A percentile compares a stretch with the other conserved stretches of the same genome.
phyloP scores from a whole-genome alignment of 2,797 vertebrate species.

The Myripristis murdjan region DNA sequence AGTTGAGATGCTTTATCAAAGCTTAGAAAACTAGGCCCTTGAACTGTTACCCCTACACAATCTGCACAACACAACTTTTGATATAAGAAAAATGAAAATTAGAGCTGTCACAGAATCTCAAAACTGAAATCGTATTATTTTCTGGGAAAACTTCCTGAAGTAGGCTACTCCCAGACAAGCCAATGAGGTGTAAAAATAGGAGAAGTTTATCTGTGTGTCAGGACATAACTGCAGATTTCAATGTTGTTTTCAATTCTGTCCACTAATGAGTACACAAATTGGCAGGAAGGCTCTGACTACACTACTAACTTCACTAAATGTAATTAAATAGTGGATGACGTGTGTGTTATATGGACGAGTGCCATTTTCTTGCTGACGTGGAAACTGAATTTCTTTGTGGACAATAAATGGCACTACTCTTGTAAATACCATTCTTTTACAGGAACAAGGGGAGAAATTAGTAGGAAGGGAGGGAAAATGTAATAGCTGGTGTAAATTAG shows the following conservation, averaged over 20 bases:
- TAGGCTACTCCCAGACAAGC: background rate
- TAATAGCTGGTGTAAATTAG: slow-evolving; percentile 9
- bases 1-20: background rate
- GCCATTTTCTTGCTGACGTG: background rate
- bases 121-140: background rate
- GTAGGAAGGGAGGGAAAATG: background rate
- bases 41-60: background rate
- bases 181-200: background rate
- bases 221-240: background rate
- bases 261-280: background rate
- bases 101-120: background rate
- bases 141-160: background rate
- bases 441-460: slow-evolving; percentile 4
- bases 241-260: background rate
- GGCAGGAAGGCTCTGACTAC: background rate
- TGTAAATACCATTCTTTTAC: background rate
- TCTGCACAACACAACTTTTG: background rate
- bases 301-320: background rate
- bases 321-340: background rate
- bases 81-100: too few relatives aligned
- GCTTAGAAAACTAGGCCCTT: background rate
- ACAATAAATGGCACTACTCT: background rate
- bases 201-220: background rate
- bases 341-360: background rate
- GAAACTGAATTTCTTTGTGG: background rate